Base-by-base conservation (phyloP, 2,888 invertebrate genomes). In the Drosophila ezoana region DNA sequence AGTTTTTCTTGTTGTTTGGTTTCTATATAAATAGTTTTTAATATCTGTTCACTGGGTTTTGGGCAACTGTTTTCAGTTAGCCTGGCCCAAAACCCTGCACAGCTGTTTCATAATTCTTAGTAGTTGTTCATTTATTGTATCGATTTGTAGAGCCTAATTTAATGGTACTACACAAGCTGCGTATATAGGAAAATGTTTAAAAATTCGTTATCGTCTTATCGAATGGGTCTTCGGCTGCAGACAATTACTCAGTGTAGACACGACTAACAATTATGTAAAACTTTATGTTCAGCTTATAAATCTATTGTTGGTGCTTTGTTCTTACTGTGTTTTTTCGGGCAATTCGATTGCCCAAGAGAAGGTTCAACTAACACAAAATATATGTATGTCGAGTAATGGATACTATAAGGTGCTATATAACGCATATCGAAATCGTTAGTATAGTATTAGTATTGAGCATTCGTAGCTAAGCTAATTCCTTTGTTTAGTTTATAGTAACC, bases 231-330 rank as follows among this genome's bases (percentile, higher is more conserved):
- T 40, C 40, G 58, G 65, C 40, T 54, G 37, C 45, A 35, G 44
- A 69, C 38, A 63, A 51, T 49, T 47, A 63, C 52, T 63, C 61
- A 44, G 44, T 18, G 62, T 44, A 75, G 60, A 71, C 59, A 74
- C 70, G 60, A 69, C 76, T 79, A 79, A 69, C 61, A 68, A 64
- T 71, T 69, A 63, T 32, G 62, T 62, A 69, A 82, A 83, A 72
- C 65, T 48, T 64, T 58, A 64, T 64, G 57, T 64, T 76, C 65
- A 64, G 77, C 89, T 89, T 89, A 89, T 65, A 79, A 67, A 72
- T 80, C 79, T 90, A 90, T 87, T 89, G 87, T 90, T 90, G 90
- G 90, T 90, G 90, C 90, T 90, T 90, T 86, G 87, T 81, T 90
- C 90, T 90, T 90, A 90, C 90, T 86, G 84, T 90, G 90, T 86